A percentile compares a stretch with the other conserved stretches of the same genome.
These are phyloP conservation scores for Carapus acus DNA, from an alignment of 2,797 vertebrate genomes.

Conservation along the genomic window DNA sequence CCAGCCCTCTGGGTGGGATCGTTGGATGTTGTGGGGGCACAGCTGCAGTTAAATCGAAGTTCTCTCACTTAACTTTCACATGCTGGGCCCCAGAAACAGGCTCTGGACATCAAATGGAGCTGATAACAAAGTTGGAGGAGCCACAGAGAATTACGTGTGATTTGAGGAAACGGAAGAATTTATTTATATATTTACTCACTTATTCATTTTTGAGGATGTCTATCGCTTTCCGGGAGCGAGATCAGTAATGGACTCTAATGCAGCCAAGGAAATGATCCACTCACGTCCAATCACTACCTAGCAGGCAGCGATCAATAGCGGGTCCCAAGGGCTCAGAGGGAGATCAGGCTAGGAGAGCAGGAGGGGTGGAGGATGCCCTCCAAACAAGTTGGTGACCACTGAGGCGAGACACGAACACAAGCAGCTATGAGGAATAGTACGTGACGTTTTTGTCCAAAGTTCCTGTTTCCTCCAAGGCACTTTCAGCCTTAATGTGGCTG, in stretches of 20 bases:
- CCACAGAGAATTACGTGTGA: conserved; percentile 29
- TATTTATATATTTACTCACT: conserved; percentile 8
- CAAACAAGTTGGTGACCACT: background rate
- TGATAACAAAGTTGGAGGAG: conserved; percentile 33
- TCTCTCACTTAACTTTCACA: background rate
- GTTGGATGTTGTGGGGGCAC: too few species aligned
- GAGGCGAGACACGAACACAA: too few species aligned
- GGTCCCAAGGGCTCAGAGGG: conserved; percentile 52
- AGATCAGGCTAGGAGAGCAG: conserved; percentile 43
- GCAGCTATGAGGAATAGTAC: too few species aligned
- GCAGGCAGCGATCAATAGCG: conserved; percentile 60
- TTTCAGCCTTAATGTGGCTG: too few species aligned
- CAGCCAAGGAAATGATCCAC: conserved; percentile 70
- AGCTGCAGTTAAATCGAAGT: background rate
- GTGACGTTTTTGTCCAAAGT: too few species aligned
- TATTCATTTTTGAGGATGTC: conserved; percentile 51
- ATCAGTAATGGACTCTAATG: conserved; percentile 70
- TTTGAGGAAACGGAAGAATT: conserved; percentile 41
- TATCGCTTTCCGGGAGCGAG: conserved; percentile 60
- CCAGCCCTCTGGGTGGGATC: background rate
- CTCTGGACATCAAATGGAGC: conserved; percentile 14
- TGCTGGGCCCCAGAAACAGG: background rate
- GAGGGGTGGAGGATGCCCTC: conserved; percentile 10
- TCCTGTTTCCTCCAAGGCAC: too few species aligned
- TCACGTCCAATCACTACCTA: conserved; percentile 69